A percentile compares a stretch with the other conserved stretches of the same genome.
Conservation (phyloP, 1,140 invertebrate genomes). For the Akabosia matsudoensis region DNA sequence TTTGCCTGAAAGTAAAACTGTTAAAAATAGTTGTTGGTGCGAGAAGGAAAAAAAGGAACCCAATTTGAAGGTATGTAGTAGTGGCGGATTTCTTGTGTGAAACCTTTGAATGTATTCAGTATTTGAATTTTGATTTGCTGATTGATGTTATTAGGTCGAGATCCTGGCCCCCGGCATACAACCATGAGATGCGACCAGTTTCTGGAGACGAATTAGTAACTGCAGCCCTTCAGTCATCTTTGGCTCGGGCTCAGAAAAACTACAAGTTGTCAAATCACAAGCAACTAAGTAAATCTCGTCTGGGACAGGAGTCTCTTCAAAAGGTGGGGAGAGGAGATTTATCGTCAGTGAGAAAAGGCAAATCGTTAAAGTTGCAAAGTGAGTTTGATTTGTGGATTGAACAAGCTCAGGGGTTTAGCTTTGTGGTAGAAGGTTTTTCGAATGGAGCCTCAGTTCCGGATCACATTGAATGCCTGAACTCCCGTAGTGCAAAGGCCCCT, state of each 20-base stretch:
- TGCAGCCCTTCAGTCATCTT: constrained; percentile 41
- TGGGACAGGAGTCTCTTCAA: too few species aligned
- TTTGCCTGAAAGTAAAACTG: too few species aligned
- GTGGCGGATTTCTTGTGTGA: too few species aligned
- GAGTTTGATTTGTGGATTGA: background rate
- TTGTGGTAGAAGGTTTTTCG: background rate
- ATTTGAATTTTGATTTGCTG: too few species aligned
- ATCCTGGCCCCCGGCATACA: background rate
- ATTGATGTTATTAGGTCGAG: background rate
- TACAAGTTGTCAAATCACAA: constrained; percentile 27
- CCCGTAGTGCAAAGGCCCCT: too few species aligned
- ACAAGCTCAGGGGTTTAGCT: background rate
- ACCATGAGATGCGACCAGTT: constrained; percentile 45
- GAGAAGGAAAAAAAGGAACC: too few species aligned
- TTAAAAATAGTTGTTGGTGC: too few species aligned
- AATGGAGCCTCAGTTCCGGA: constrained; percentile 8
- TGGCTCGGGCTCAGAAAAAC: constrained; percentile 38
- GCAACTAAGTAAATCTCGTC: constrained; percentile 5
- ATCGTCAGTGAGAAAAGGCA: background rate
- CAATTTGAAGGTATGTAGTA: too few species aligned
- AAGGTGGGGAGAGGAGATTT: background rate
- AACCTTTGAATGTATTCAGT: too few species aligned
- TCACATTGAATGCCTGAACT: constrained; percentile 15
- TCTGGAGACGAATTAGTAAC: constrained; percentile 40
- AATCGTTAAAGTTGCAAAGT: background rate